Evolutionary conservation across 2,888 invertebrate genomes (phyloP).

Genomic region (Leucoptera coffeella): DNA sequence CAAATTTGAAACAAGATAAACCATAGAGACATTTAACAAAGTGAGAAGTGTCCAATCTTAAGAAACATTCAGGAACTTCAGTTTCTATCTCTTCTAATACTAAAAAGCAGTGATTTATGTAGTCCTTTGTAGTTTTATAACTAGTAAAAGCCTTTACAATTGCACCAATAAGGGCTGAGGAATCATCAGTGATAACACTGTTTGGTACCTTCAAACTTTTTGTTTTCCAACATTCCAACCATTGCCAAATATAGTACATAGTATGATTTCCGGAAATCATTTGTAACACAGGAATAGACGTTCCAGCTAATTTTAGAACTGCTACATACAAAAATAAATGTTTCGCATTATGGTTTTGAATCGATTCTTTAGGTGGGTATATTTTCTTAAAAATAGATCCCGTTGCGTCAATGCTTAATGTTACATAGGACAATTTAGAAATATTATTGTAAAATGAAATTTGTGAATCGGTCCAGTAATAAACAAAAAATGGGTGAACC

Average conservation of each 20-base stretch:
- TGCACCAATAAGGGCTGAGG: conserved; percentile 6
- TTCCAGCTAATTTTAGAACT: conserved; percentile 2
- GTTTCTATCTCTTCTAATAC: background rate
- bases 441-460: conserved; percentile 3
- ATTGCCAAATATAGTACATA: no score
- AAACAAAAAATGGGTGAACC: conserved; percentile 4
- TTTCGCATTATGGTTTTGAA: conserved; percentile 3
- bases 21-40: conserved; percentile 4
- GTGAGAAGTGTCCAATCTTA: conserved; percentile 6
- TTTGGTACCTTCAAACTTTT: conserved; percentile 3
- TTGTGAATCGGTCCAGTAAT: conserved; percentile 5
- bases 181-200: conserved; percentile 5
- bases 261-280: conserved; percentile 5
- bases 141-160: conserved; percentile 5
- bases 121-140: conserved; percentile 3
- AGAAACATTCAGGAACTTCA: conserved; percentile 2
- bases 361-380: conserved; percentile 4
- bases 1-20: conserved; percentile 6
- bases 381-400: conserved; percentile 5
- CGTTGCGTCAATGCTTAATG: no score
- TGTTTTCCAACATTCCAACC: conserved; percentile 5
- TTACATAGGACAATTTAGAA: conserved; percentile 4
- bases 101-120: background rate
- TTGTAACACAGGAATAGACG: conserved; percentile 3
- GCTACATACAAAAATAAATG: conserved; percentile 5